These are phyloP conservation scores for Megaceryle alcyon DNA, from an alignment of 2,797 vertebrate genomes.

Conservation along the genomic window DNA sequence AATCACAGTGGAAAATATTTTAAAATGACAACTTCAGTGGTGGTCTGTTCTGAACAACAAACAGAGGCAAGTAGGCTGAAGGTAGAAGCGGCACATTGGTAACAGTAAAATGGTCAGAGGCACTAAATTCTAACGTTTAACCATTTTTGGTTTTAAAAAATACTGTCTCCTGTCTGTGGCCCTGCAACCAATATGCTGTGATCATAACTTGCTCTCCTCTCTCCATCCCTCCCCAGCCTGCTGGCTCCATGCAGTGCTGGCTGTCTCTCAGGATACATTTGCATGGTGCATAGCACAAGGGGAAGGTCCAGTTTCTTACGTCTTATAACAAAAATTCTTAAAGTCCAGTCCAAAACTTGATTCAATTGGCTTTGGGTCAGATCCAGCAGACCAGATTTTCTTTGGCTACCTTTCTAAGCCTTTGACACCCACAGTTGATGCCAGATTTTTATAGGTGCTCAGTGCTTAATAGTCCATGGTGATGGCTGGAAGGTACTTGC, in stretches of 20 bases:
- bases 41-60: constrained; percentile 25
- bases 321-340: constrained; percentile 13
- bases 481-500: background rate
- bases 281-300: background rate
- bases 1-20: constrained; percentile 52
- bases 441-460: background rate
- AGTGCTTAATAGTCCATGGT: background rate
- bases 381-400: constrained; percentile 13
- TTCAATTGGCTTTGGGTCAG: background rate
- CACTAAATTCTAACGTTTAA: background rate
- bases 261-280: background rate
- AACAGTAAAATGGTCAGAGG: background rate
- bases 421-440: background rate
- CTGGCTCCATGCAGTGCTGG: background rate
- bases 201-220: background rate
- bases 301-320: background rate
- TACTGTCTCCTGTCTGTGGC: background rate
- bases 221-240: background rate
- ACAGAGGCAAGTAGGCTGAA: background rate
- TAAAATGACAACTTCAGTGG: constrained; percentile 14
- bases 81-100: background rate
- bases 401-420: background rate
- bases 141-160: background rate
- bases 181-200: background rate
- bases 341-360: background rate